Evolutionary conservation across 1,140 invertebrate genomes (phyloP).

Genomic region (Uloborus diversus): DNA sequence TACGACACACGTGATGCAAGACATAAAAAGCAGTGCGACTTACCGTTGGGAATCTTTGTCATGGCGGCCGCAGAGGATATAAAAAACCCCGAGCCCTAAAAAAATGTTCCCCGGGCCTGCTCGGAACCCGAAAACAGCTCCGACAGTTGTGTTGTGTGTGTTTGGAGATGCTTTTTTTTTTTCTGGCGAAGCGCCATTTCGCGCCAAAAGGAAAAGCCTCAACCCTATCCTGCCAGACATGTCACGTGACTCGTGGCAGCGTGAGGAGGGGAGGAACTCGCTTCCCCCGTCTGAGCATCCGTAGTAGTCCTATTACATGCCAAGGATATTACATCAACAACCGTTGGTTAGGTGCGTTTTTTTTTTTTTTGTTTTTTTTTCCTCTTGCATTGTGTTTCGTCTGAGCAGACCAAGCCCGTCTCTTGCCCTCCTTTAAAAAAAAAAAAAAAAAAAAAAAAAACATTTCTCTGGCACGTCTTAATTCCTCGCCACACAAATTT

Average conservation of each 20-base stretch:
- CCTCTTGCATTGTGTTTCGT: neutral
- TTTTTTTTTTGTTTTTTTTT: neutral
- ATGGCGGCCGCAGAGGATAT: neutral
- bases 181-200: slow-evolving; percentile 52
- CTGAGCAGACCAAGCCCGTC: neutral
- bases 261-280: slow-evolving; percentile 28
- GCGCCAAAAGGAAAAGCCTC: slow-evolving; percentile 54
- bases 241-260: slow-evolving; percentile 43
- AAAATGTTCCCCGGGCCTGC: neutral
- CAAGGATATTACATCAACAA: slow-evolving; percentile 49
- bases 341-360: slow-evolving; percentile 10
- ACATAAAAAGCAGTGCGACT: neutral
- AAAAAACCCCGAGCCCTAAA: slow-evolving; percentile 11
- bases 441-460: too few species aligned
- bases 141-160: too few species aligned
- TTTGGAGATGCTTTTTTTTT: too few species aligned
- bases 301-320: slow-evolving; percentile 43
- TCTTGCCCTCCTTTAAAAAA: neutral
- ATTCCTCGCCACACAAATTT: too few species aligned
- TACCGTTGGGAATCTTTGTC: slow-evolving; percentile 48
- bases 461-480: too few species aligned
- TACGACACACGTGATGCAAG: neutral
- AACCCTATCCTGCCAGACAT: slow-evolving; percentile 55
- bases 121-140: slow-evolving; percentile 15
- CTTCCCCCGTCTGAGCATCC: slow-evolving; percentile 52